Percentiles rank a stretch among this genome's conserved stretches.
Conservation (phyloP, 2,888 invertebrate genomes). For the Gisinianus flammeolus region DNA sequence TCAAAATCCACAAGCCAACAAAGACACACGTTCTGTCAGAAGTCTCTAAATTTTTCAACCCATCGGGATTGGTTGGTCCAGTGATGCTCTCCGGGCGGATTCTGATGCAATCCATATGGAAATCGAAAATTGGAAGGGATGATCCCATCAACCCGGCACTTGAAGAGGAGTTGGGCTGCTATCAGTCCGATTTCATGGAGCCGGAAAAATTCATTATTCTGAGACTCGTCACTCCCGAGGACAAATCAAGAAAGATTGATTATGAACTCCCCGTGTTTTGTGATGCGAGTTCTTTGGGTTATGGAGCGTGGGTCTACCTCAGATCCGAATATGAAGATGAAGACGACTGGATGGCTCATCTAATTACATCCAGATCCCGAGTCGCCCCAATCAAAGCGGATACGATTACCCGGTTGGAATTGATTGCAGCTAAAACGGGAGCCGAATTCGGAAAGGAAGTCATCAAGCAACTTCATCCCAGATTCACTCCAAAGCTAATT, state of each 20-base stretch:
- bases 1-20: neutral
- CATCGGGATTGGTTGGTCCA: neutral
- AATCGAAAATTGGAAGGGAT: neutral
- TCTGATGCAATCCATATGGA: slow-evolving; percentile 1
- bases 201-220: neutral
- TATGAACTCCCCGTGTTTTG: slow-evolving; percentile 18
- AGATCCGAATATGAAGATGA: neutral
- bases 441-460: neutral
- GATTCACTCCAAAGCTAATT: too few relatives aligned
- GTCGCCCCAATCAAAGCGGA: neutral
- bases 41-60: neutral
- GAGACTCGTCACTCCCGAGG: neutral
- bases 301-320: slow-evolving; percentile 22
- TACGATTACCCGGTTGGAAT: slow-evolving; percentile 21
- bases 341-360: neutral
- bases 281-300: slow-evolving; percentile 20
- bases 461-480: neutral
- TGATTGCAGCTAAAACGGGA: slow-evolving; percentile 1
- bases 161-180: neutral
- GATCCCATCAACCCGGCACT: neutral
- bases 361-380: slow-evolving; percentile 15
- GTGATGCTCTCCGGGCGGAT: neutral
- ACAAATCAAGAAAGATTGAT: neutral
- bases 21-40: neutral
- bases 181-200: too few relatives aligned